Evolutionary conservation across 2,113 vertebrate genomes (phyloP).

Genomic region (Tragelaphus imberbis): DNA sequence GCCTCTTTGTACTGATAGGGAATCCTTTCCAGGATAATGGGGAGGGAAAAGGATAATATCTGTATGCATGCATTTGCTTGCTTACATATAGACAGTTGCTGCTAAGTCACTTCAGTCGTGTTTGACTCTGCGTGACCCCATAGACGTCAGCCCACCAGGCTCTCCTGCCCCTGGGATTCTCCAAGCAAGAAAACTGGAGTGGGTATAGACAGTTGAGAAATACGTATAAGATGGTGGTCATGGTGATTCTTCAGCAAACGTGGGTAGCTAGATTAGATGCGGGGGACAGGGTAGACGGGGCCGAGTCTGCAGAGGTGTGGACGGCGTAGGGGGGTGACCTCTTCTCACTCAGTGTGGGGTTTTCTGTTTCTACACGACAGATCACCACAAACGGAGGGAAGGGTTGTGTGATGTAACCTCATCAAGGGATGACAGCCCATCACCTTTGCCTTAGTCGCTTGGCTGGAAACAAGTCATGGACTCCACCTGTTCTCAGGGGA

Average conservation of each 20-base stretch:
- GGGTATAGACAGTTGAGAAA: background rate
- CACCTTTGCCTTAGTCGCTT: background rate
- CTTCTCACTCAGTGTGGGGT: background rate
- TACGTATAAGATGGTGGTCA: background rate
- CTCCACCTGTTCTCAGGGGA: background rate
- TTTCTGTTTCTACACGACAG: background rate
- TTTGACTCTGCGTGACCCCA: too few species aligned
- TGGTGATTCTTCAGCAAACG: background rate
- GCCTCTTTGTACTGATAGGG: background rate
- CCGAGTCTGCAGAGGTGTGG: background rate
- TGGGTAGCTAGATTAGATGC: background rate
- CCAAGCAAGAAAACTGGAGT: too few species aligned
- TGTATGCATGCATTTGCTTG: background rate
- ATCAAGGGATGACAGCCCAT: background rate
- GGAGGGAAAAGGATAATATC: background rate
- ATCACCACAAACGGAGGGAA: background rate
- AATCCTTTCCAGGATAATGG: background rate
- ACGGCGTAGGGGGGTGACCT: background rate
- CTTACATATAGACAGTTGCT: background rate
- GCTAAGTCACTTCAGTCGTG: too few species aligned
- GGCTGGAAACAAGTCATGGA: background rate
- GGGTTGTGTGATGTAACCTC: background rate
- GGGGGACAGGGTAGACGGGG: background rate
- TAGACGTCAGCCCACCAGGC: too few species aligned
- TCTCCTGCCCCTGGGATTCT: too few species aligned